A percentile compares a stretch with the other conserved stretches of the same genome.
phyloP scores from a whole-genome alignment of 2,888 invertebrate genomes.

The Apamea epomidion region DNA sequence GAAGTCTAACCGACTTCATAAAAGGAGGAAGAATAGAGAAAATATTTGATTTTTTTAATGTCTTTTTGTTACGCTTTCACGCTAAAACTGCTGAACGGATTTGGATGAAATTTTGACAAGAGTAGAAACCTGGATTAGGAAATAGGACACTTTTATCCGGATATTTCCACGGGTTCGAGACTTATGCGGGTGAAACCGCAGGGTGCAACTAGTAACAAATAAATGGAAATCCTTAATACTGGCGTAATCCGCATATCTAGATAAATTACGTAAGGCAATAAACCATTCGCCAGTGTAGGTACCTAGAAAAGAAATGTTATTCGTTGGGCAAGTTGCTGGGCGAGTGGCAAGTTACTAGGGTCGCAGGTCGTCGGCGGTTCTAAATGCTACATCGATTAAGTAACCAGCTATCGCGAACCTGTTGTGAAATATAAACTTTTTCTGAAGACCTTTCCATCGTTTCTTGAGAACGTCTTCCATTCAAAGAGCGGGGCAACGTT shows the following conservation, averaged over 20 bases:
- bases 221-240: background rate
- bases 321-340: slow-evolving; percentile 8
- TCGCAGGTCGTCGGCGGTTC: slow-evolving; percentile 44
- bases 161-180: too few species aligned
- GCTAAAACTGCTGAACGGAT: too few species aligned
- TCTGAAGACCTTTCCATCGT: slow-evolving; percentile 1
- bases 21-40: too few species aligned
- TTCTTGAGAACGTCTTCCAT: background rate
- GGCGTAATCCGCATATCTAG: background rate
- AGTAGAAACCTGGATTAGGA: too few species aligned
- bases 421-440: slow-evolving; percentile 30
- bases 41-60: too few species aligned
- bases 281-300: background rate
- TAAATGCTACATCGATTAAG: slow-evolving; percentile 48
- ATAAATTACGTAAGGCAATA: background rate
- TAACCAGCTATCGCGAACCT: slow-evolving; percentile 34
- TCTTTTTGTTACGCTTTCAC: too few species aligned
- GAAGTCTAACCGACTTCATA: too few species aligned
- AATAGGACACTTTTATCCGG: too few species aligned
- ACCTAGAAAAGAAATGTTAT: slow-evolving; percentile 30
- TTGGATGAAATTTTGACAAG: too few species aligned
- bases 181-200: too few species aligned
- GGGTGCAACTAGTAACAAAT: background rate
- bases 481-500: too few species aligned
- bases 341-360: slow-evolving; percentile 41